Conservation (phyloP, 2,797 vertebrate species). For the Hipposideros larvatus region DNA sequence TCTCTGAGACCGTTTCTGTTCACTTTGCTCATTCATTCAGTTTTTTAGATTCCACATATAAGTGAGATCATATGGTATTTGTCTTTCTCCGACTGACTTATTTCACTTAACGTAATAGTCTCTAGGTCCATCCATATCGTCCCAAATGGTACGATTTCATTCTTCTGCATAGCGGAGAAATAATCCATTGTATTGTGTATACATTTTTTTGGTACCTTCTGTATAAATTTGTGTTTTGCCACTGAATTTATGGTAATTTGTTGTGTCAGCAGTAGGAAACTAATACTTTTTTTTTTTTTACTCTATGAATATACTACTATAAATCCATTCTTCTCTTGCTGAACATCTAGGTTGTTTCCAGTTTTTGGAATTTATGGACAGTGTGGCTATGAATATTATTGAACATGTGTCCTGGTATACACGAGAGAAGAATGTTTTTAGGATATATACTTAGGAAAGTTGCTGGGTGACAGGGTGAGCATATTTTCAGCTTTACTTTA, state of each 20-base stretch:
- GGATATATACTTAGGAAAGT: not conserved
- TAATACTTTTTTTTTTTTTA: not conserved
- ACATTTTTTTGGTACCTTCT: too few relatives aligned
- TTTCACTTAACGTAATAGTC: too few relatives aligned
- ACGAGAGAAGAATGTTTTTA: constrained; percentile 24
- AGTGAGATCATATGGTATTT: too few relatives aligned
- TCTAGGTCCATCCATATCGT: too few relatives aligned
- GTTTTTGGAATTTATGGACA: constrained; percentile 7
- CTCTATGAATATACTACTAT: not conserved
- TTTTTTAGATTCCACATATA: too few relatives aligned
- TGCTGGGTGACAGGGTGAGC: not conserved
- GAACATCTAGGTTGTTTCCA: not conserved
- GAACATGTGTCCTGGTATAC: not conserved
- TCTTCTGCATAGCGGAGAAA: too few relatives aligned
- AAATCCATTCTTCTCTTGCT: not conserved
- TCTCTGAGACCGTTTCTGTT: too few relatives aligned
- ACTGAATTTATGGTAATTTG: not conserved
- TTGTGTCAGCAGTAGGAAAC: constrained; percentile 17
- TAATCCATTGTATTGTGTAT: too few relatives aligned
- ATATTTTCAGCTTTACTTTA: constrained; percentile 17
- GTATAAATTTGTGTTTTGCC: constrained; percentile 21
- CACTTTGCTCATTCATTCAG: too few relatives aligned
- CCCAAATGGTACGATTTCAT: too few relatives aligned
- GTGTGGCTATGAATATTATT: not conserved
- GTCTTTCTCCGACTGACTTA: too few relatives aligned